Evolutionary conservation across 2,797 vertebrate species (phyloP).

Genomic region (Crypturellus tataupa): DNA sequence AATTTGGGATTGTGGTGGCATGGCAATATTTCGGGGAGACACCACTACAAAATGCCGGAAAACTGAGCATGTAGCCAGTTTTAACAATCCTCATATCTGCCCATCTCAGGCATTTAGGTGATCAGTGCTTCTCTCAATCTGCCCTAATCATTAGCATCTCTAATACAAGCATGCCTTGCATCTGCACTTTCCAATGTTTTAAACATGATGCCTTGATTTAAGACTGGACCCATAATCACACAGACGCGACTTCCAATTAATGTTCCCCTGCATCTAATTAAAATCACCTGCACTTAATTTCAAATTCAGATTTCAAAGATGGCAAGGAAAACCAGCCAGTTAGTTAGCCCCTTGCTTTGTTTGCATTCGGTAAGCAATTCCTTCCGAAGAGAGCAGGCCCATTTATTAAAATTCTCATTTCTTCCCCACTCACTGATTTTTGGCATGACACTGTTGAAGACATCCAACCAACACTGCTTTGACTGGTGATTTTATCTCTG

Average conservation of each 20-base stretch:
- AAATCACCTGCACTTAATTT: slow-evolving; percentile 47
- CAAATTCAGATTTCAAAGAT: not conserved
- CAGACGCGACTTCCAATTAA: not conserved
- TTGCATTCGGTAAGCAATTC: not conserved
- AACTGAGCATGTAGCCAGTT: slow-evolving; percentile 25
- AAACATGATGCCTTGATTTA: not conserved
- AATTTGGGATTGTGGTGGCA: slow-evolving; percentile 57
- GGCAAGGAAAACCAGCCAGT: not conserved
- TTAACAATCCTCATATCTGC: slow-evolving; percentile 50
- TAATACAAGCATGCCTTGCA: not conserved
- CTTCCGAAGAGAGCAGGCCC: not conserved
- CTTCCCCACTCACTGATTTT: not conserved
- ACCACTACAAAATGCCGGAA: slow-evolving; percentile 65
- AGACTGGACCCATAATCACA: slow-evolving; percentile 22
- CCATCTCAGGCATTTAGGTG: slow-evolving; percentile 25
- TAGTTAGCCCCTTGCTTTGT: not conserved
- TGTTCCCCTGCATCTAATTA: not conserved
- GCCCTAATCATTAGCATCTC: slow-evolving; percentile 52
- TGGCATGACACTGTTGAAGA: not conserved
- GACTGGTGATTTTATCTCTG: not conserved
- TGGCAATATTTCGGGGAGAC: slow-evolving; percentile 74
- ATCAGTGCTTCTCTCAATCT: slow-evolving; percentile 20
- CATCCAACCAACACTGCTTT: slow-evolving; percentile 7
- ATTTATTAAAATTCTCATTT: not conserved
- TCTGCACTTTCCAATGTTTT: slow-evolving; percentile 43